Evolutionary conservation across 2,113 vertebrate genomes (phyloP).

Genomic region (Cinclus mexicanus): DNA sequence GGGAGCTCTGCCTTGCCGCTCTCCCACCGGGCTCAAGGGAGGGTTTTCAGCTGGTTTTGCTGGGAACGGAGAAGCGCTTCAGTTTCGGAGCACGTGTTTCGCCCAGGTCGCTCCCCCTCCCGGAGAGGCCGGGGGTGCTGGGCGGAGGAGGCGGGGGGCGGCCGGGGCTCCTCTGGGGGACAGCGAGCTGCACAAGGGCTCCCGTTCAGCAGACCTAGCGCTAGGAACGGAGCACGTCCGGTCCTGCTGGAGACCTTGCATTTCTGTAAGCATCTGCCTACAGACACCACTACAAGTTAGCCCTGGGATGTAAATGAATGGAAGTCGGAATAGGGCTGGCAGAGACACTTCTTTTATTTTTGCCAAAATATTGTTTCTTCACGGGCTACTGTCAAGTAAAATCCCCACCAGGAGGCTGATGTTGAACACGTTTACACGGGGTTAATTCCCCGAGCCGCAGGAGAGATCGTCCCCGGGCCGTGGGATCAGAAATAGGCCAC

Average conservation of each 20-base stretch:
- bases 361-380: neutral
- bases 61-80: neutral
- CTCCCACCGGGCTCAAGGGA: neutral
- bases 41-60: neutral
- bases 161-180: neutral
- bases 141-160: neutral
- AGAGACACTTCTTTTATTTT: neutral
- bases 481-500: constrained; percentile 8
- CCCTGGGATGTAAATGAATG: neutral
- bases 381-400: neutral
- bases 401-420: neutral
- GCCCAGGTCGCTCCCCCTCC: neutral
- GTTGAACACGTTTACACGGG: neutral
- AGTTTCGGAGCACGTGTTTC: neutral
- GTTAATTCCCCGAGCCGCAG: neutral
- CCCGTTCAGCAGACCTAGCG: neutral
- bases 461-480: neutral
- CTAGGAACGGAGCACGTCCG: neutral
- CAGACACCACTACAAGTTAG: neutral
- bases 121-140: neutral
- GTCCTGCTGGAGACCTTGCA: neutral
- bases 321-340: neutral
- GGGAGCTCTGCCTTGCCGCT: neutral
- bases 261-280: neutral
- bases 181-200: neutral